Percentiles rank a stretch among this genome's conserved stretches.
Evolutionary conservation across 2,113 vertebrate genomes (phyloP).

Genomic region (Tamias sibiricus): DNA sequence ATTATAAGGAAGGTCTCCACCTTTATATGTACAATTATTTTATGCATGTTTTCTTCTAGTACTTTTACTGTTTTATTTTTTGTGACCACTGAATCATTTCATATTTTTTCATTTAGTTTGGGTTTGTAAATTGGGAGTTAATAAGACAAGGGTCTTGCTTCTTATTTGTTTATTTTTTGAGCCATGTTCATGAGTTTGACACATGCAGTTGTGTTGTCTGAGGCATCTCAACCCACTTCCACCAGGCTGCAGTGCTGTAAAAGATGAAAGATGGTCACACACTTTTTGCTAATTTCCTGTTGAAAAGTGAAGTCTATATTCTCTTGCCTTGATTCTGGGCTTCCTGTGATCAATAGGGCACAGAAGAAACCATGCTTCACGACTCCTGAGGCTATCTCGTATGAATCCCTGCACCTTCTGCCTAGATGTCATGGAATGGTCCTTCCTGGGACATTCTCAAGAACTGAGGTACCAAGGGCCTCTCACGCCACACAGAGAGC

Average conservation of each 20-base stretch:
- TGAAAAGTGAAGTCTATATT: not conserved
- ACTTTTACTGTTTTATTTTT: not conserved
- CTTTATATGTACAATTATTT: not conserved
- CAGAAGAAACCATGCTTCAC: not conserved
- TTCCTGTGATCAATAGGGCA: not conserved
- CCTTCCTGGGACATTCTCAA: not conserved
- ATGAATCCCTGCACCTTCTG: not conserved
- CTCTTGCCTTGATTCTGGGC: not conserved
- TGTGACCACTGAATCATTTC: not conserved
- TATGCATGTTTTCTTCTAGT: not conserved
- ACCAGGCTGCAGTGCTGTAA: not conserved
- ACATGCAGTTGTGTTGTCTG: not conserved
- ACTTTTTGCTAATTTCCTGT: not conserved
- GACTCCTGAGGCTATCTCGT: not conserved
- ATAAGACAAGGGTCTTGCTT: not conserved
- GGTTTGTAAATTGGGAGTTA: conserved; percentile 6
- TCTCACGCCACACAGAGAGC: not conserved
- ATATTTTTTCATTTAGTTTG: conserved; percentile 37
- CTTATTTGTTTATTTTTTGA: not conserved
- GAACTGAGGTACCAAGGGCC: not conserved
- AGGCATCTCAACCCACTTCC: not conserved
- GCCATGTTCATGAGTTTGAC: not conserved
- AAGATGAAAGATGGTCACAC: not conserved
- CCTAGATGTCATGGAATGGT: not conserved
- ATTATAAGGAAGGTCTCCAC: not conserved